phyloP scores from a whole-genome alignment of 2,888 invertebrate genomes.

The Acanthosoma haemorrhoidale region DNA sequence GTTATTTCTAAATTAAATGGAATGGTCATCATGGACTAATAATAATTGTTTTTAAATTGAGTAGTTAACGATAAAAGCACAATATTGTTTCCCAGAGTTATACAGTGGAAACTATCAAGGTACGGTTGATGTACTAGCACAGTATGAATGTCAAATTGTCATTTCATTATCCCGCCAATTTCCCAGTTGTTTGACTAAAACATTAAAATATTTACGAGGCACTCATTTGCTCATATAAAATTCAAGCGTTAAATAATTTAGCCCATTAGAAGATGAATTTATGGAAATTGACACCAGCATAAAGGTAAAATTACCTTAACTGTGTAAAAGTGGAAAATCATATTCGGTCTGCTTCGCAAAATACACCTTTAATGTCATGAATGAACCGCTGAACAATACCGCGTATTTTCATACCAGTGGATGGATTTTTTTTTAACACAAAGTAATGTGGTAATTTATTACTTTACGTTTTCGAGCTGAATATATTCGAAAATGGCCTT shows the following conservation, averaged over 20 bases:
- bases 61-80: no score
- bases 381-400: not conserved
- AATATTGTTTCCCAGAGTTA: no score
- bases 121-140: no score
- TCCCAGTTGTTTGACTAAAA: not conserved
- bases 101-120: no score
- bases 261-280: not conserved
- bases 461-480: no score
- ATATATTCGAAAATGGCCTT: no score
- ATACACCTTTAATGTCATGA: not conserved
- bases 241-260: not conserved
- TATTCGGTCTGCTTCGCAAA: not conserved
- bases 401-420: not conserved
- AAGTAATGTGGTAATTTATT: not conserved
- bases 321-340: not conserved
- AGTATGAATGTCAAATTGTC: not conserved
- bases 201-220: not conserved
- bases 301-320: not conserved
- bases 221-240: not conserved
- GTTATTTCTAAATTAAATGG: no score
- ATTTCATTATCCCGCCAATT: not conserved
- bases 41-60: no score
- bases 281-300: not conserved
- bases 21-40: no score
- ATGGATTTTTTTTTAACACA: not conserved